A percentile compares a stretch with the other conserved stretches of the same genome.
Evolutionary conservation across 2,113 vertebrate genomes (phyloP).

Genomic region (Rana temporaria): DNA sequence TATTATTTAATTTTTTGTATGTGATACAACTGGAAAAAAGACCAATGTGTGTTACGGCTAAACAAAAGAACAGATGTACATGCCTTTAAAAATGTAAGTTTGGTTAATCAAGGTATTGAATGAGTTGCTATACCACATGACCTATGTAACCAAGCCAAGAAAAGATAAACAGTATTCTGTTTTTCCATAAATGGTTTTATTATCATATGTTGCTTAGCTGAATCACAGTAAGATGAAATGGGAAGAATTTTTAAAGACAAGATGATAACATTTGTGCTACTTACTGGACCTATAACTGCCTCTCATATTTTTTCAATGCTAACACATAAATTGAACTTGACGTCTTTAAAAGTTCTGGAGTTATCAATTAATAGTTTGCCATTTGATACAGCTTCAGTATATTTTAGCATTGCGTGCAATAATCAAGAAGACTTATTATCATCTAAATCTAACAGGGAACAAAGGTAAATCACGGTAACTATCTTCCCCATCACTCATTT

Average conservation of each 20-base stretch:
- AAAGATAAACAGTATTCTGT: conserved; percentile 33
- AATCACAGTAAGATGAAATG: conserved; percentile 45
- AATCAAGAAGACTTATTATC: conserved; percentile 50
- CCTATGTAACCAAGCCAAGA: not conserved
- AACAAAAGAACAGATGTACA: too few relatives aligned
- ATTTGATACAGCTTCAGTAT: not conserved
- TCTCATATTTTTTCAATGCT: conserved; percentile 29
- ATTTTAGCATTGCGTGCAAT: conserved; percentile 25
- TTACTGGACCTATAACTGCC: conserved; percentile 11
- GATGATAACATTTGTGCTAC: conserved; percentile 32
- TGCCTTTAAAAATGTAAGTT: not conserved
- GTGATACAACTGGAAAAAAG: too few relatives aligned
- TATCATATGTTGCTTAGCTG: conserved; percentile 14
- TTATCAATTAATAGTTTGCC: conserved; percentile 19
- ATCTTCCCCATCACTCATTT: conserved; percentile 55
- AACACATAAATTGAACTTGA: conserved; percentile 9
- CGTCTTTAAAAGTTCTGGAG: conserved; percentile 9
- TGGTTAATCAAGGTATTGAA: not conserved
- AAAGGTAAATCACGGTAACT: conserved; percentile 49
- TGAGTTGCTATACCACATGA: not conserved
- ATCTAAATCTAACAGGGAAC: conserved; percentile 37
- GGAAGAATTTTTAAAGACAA: conserved; percentile 36
- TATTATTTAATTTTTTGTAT: too few relatives aligned
- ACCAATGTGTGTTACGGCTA: too few relatives aligned
- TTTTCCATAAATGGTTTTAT: conserved; percentile 40